A percentile compares a stretch with the other conserved stretches of the same genome.
These are phyloP conservation scores for Sphecodes monilicornis DNA, from an alignment of 2,888 invertebrate species.

Conservation along the genomic window DNA sequence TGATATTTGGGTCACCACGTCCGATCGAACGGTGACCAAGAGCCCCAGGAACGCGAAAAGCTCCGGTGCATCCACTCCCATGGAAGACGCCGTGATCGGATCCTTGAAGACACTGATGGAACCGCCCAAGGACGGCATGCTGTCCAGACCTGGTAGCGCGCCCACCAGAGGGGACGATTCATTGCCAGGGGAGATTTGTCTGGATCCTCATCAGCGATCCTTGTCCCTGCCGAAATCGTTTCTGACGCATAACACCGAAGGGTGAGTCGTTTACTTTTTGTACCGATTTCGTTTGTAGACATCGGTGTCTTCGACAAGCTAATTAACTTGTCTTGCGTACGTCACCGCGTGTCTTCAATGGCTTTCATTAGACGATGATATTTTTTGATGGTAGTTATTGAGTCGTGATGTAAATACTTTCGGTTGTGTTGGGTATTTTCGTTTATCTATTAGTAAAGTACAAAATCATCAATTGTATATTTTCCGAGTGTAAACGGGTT, in stretches of 20 bases:
- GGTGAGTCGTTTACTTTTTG: constrained; percentile 72
- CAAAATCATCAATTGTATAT: too few relatives aligned
- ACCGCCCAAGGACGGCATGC: constrained; percentile 82
- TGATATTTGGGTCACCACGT: constrained; percentile 86
- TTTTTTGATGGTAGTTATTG: too few relatives aligned
- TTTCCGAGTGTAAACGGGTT: too few relatives aligned
- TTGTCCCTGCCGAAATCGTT: constrained; percentile 85
- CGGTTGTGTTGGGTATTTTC: too few relatives aligned
- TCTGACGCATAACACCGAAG: constrained; percentile 82
- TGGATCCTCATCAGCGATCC: constrained; percentile 84
- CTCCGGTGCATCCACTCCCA: constrained; percentile 85
- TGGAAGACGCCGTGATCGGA: constrained; percentile 83
- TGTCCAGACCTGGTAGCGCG: constrained; percentile 86
- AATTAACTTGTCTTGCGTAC: neutral
- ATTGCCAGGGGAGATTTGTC: constrained; percentile 67
- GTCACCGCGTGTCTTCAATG: too few relatives aligned
- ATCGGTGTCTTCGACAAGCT: neutral
- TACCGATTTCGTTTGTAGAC: neutral
- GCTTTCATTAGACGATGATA: neutral
- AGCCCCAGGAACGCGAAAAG: constrained; percentile 85
- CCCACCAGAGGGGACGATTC: constrained; percentile 83
- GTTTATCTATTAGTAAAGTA: too few relatives aligned
- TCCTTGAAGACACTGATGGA: constrained; percentile 77
- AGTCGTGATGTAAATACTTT: too few relatives aligned
- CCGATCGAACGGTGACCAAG: constrained; percentile 85